Percentiles rank a stretch among this genome's conserved stretches.
Evolutionary conservation across 1,140 invertebrate species (phyloP).

Genomic region (Drosophila paulistorum): DNA sequence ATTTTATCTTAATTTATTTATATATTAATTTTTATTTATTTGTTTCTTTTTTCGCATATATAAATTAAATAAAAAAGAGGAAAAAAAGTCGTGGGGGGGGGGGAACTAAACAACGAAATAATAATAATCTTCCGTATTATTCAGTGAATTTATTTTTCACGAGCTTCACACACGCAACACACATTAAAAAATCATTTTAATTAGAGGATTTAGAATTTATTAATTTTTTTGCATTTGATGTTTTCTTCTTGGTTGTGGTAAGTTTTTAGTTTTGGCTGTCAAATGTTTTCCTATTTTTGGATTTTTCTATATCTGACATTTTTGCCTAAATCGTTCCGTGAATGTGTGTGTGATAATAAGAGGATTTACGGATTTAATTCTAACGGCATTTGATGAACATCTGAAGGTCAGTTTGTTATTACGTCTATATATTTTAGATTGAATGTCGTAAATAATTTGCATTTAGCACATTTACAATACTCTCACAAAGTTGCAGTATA

Average conservation of each 20-base stretch:
- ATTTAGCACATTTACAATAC: slow-evolving; percentile 63
- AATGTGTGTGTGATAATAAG: slow-evolving; percentile 37
- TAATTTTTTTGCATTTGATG: neutral
- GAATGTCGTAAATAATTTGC: slow-evolving; percentile 61
- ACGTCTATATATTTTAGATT: slow-evolving; percentile 32
- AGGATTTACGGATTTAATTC: slow-evolving; percentile 47
- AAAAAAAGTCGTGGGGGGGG: too few relatives aligned
- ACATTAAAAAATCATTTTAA: slow-evolving; percentile 12
- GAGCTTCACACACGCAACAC: slow-evolving; percentile 10
- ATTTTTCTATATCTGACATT: slow-evolving; percentile 34
- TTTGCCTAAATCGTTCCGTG: slow-evolving; percentile 58
- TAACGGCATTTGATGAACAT: slow-evolving; percentile 53
- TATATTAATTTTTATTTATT: slow-evolving; percentile 63
- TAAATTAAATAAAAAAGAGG: neutral
- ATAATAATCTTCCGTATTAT: slow-evolving; percentile 30
- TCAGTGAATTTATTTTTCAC: slow-evolving; percentile 14
- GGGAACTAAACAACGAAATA: neutral
- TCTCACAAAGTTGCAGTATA: too few relatives aligned
- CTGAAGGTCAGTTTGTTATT: slow-evolving; percentile 40
- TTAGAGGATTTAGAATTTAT: slow-evolving; percentile 10
- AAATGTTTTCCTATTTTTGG: slow-evolving; percentile 6
- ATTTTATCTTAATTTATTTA: slow-evolving; percentile 37
- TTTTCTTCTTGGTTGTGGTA: neutral
- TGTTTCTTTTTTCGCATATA: slow-evolving; percentile 27
- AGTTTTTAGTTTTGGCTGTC: slow-evolving; percentile 27